Evolutionary conservation across 2,113 vertebrate genomes (phyloP).

Genomic region (Gavialis gangeticus): DNA sequence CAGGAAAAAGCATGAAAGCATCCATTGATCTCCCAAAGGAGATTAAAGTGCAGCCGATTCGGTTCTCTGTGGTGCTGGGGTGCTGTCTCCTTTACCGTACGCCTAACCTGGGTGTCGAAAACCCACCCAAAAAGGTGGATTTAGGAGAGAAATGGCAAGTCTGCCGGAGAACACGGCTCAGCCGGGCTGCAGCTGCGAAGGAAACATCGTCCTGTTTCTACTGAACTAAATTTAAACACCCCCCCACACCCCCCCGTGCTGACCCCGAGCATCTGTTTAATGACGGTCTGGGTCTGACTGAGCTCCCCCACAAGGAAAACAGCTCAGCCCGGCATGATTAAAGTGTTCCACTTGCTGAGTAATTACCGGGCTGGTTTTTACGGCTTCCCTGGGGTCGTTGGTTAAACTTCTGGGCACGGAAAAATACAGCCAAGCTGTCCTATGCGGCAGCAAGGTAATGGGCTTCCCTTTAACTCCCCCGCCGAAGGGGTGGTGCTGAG

Average conservation of each 20-base stretch:
- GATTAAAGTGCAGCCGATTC: conserved; percentile 30
- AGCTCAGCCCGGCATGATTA: not conserved
- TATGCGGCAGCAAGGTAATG: not conserved
- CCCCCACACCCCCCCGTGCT: no score
- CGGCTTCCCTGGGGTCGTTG: not conserved
- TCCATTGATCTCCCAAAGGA: conserved; percentile 39
- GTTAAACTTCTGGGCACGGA: not conserved
- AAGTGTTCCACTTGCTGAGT: not conserved
- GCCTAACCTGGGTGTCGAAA: not conserved
- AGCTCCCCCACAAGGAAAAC: not conserved
- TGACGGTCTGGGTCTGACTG: not conserved
- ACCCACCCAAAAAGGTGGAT: not conserved
- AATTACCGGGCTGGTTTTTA: not conserved
- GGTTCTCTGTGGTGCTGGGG: not conserved
- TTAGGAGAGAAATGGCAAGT: not conserved
- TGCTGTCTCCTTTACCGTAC: not conserved
- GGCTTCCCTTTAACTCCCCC: not conserved
- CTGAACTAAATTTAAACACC: not conserved
- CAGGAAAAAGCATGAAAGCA: conserved; percentile 2
- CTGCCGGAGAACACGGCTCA: no score
- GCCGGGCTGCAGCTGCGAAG: not conserved
- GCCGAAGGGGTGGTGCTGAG: not conserved
- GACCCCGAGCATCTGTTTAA: not conserved
- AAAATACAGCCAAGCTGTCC: not conserved
- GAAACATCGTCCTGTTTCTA: not conserved